These are phyloP conservation scores for Trachops cirrhosus DNA, from an alignment of 2,797 vertebrate species.

Conservation along the genomic window DNA sequence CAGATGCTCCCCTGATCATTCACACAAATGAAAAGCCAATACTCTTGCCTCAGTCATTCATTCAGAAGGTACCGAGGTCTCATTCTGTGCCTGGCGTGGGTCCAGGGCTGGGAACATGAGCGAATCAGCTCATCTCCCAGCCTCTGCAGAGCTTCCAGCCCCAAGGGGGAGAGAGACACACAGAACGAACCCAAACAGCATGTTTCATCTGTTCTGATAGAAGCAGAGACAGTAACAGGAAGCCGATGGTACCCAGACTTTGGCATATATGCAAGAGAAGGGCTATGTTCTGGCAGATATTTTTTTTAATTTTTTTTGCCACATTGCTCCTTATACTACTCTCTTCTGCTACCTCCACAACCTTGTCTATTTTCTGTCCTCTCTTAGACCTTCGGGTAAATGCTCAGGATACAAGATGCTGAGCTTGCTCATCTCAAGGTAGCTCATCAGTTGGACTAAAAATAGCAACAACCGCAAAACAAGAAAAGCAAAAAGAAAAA, in stretches of 20 bases:
- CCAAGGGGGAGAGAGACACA: background rate
- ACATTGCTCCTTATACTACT: background rate
- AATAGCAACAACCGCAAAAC: background rate
- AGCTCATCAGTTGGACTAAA: background rate
- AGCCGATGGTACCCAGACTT: background rate
- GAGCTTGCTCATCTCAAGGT: background rate
- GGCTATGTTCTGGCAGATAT: background rate
- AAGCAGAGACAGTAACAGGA: background rate
- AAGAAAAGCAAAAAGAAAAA: background rate
- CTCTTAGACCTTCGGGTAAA: background rate
- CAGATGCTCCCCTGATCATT: background rate
- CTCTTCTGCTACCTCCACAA: background rate
- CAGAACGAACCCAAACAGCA: slow-evolving; percentile 15
- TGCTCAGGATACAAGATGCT: background rate
- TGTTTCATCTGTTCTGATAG: background rate
- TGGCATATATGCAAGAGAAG: background rate
- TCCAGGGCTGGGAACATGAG: background rate
- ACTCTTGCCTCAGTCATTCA: background rate
- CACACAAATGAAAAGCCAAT: background rate
- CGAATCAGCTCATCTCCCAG: background rate
- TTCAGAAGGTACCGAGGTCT: background rate
- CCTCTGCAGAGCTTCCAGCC: background rate
- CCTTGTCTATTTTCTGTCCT: background rate
- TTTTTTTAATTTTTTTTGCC: background rate
- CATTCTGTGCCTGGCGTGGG: background rate